Conservation (phyloP, 1,140 invertebrate genomes). For the Halictus rubicundus region DNA sequence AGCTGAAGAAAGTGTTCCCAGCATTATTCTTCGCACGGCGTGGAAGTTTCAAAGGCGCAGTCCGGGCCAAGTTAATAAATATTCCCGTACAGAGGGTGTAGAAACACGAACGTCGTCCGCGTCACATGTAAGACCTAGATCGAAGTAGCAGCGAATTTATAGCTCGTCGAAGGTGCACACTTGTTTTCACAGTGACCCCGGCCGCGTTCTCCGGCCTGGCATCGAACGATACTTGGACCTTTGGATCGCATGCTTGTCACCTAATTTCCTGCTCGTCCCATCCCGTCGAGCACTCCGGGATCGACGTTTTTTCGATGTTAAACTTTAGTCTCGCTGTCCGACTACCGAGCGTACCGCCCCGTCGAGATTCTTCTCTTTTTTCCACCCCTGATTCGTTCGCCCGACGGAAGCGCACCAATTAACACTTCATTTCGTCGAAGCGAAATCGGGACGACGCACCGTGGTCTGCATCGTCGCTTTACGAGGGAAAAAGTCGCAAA, state of each 20-base stretch:
- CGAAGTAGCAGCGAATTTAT: conserved; percentile 15
- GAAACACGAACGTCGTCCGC: background rate
- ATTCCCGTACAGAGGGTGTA: background rate
- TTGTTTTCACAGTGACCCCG: conserved; percentile 13
- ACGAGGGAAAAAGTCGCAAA: no score
- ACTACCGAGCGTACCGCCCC: conserved; percentile 6
- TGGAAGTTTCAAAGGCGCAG: background rate
- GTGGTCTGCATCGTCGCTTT: no score
- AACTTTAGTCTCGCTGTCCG: background rate
- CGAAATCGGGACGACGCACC: background rate
- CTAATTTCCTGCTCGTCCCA: conserved; percentile 21
- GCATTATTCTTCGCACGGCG: no score
- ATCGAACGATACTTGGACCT: conserved; percentile 10
- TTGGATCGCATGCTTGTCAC: conserved; percentile 8
- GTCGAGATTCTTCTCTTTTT: background rate
- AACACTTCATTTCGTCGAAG: conserved; percentile 4
- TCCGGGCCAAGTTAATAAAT: conserved; percentile 5
- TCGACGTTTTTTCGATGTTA: conserved; percentile 17
- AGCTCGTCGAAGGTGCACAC: background rate
- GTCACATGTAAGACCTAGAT: background rate
- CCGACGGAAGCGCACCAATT: conserved; percentile 9
- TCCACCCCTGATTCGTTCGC: background rate
- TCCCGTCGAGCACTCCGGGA: background rate
- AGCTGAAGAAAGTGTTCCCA: no score
- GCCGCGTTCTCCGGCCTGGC: background rate